A percentile compares a stretch with the other conserved stretches of the same genome.
These are phyloP conservation scores for Sphinx pinastri DNA, from an alignment of 2,888 invertebrate species.

Conservation along the genomic window DNA sequence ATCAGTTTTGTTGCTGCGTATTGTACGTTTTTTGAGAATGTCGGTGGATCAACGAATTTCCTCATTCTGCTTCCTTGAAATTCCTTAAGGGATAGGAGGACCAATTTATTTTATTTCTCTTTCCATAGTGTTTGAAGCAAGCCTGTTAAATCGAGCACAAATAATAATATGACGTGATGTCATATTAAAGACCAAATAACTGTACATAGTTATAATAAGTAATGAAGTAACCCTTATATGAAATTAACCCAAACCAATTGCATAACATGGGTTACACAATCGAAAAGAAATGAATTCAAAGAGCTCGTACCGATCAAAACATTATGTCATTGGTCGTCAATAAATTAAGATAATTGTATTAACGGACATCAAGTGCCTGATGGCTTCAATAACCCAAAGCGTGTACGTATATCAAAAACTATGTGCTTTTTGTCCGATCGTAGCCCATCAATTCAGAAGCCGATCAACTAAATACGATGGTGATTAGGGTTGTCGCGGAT, in stretches of 20 bases:
- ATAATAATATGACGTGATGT: too few species aligned
- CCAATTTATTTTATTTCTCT: too few species aligned
- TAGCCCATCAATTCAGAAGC: slow-evolving; percentile 16
- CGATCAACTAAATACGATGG: neutral
- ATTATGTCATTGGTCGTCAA: slow-evolving; percentile 14
- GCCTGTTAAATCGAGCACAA: too few species aligned
- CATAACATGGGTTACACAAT: slow-evolving; percentile 1
- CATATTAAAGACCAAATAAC: too few species aligned
- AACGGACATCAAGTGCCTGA: slow-evolving; percentile 21
- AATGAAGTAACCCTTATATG: too few species aligned
- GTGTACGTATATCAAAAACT: slow-evolving; percentile 21
- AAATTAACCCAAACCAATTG: neutral
- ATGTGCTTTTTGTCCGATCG: slow-evolving; percentile 18
- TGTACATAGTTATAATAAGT: too few species aligned
- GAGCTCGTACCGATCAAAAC: slow-evolving; percentile 1
- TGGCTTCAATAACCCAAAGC: slow-evolving; percentile 18
- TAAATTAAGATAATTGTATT: slow-evolving; percentile 25
- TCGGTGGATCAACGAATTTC: too few species aligned
- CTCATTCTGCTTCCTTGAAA: too few species aligned
- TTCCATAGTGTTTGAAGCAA: too few species aligned
- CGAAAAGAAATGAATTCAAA: slow-evolving; percentile 6
- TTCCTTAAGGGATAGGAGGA: too few species aligned
- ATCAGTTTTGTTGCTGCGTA: too few species aligned
- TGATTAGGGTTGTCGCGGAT: slow-evolving; percentile 4
- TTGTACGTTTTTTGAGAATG: too few species aligned